Conservation (phyloP, 2,113 vertebrate genomes). For the Rattus rattus region DNA sequence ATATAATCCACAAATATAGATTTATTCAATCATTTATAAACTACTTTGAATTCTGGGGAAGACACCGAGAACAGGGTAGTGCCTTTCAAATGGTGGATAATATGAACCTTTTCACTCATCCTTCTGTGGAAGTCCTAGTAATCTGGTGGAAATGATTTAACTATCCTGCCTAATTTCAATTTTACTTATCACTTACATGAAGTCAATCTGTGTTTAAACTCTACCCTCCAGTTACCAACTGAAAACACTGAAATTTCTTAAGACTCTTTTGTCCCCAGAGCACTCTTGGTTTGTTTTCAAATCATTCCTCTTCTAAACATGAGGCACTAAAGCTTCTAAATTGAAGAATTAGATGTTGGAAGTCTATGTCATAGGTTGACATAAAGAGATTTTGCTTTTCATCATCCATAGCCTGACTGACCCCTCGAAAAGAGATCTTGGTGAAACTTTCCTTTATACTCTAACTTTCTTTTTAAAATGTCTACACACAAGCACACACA, state of each 20-base stretch:
- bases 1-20: background rate
- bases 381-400: slow-evolving; percentile 15
- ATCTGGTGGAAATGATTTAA: slow-evolving; percentile 13
- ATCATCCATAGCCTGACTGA: background rate
- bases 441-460: slow-evolving; percentile 27
- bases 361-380: background rate
- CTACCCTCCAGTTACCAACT: background rate
- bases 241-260: slow-evolving; percentile 12
- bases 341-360: slow-evolving; percentile 33
- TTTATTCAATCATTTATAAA: background rate
- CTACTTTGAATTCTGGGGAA: background rate
- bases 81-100: background rate
- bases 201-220: slow-evolving; percentile 49
- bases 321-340: background rate
- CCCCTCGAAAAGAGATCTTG: background rate
- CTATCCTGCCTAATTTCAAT: background rate
- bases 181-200: background rate
- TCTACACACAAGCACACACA: background rate
- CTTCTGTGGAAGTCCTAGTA: background rate
- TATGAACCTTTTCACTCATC: background rate
- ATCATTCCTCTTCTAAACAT: background rate
- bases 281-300: background rate
- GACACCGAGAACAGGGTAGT: background rate
- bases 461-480: background rate
- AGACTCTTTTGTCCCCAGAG: background rate